Conservation (phyloP, 1,140 invertebrate species). For the Zophobas morio region DNA sequence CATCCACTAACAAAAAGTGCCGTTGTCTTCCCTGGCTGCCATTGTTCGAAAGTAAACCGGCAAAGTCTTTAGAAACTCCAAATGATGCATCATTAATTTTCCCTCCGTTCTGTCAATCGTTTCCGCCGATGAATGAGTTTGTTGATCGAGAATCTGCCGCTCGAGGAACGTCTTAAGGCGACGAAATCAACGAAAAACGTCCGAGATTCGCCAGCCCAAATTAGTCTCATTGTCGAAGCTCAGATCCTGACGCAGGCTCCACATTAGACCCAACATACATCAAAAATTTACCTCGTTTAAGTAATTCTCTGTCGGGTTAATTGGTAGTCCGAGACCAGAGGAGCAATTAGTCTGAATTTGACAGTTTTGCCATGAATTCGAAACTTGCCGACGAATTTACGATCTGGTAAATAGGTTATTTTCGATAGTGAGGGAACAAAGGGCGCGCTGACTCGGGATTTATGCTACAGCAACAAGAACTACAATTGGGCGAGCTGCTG, state of each 20-base stretch:
- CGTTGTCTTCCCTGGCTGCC: slow-evolving; percentile 38
- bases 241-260: slow-evolving; percentile 4
- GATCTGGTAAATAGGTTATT: no score
- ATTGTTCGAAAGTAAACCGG: slow-evolving; percentile 45
- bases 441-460: no score
- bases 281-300: slow-evolving; percentile 16
- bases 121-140: slow-evolving; percentile 38
- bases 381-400: slow-evolving; percentile 14
- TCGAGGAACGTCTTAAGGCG: slow-evolving; percentile 11
- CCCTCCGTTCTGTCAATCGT: slow-evolving; percentile 40
- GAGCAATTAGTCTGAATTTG: slow-evolving; percentile 44
- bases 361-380: neutral
- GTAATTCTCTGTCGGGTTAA: slow-evolving; percentile 25
- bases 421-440: no score
- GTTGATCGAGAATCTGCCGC: slow-evolving; percentile 34
- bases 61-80: slow-evolving; percentile 41
- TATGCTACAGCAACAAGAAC: no score
- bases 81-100: slow-evolving; percentile 48
- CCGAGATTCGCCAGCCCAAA: neutral
- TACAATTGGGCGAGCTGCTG: no score
- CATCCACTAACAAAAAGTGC: slow-evolving; percentile 25
- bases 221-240: slow-evolving; percentile 31
- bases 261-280: slow-evolving; percentile 25
- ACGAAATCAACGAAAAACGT: slow-evolving; percentile 25
- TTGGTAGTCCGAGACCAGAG: slow-evolving; percentile 4